Base-by-base conservation (phyloP, 1,140 invertebrate species). In the Conus betulinus region DNA sequence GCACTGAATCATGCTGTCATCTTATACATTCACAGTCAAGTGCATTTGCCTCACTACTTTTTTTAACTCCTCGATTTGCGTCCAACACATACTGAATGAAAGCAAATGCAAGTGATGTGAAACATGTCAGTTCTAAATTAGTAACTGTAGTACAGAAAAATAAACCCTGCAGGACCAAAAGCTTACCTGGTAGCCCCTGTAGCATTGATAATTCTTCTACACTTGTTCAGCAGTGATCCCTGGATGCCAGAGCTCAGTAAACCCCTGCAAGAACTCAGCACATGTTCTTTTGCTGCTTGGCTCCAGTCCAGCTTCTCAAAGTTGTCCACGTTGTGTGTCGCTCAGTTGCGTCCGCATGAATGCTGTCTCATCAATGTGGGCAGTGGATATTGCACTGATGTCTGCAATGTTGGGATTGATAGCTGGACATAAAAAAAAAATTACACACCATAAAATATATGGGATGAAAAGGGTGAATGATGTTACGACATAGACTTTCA, bases 161-260 rank as follows among this genome's bases (percentile, higher is more conserved):
- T 39, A n/a, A n/a, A 39, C 39, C 39, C 39, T 39, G 39, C 39
- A 39, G 39, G 39, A 39, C 39, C 39, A 39, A 39, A 39, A 39
- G 39, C 39, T 39, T 87, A 95, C 94, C 94, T 96, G 17, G 97
- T 97, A 55, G 97, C 98, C 67, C 98, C 97, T 51, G 97, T 97
- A 23, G 96, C 96, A 91, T 98, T 98, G 7, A 98, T 95, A 27
- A 98, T 96, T 91, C 97, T 97, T 76, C 97, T 96, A 1, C 98
- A 93, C 94, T 98, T 98, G 90, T 98, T 98, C 51, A 97, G 95
- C 88, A 97, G 96, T 81, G 95, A 95, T 0, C 94, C 63, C 10
- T 94, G 95, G 92, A 98, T 97, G 76, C 97, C 97, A 55, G 5
- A 3, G 92, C 93, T 96, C 95, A 96, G 87, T 89, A 94, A 96